Conservation (phyloP, 2,797 vertebrate species). For the Enteromius radiatus region DNA sequence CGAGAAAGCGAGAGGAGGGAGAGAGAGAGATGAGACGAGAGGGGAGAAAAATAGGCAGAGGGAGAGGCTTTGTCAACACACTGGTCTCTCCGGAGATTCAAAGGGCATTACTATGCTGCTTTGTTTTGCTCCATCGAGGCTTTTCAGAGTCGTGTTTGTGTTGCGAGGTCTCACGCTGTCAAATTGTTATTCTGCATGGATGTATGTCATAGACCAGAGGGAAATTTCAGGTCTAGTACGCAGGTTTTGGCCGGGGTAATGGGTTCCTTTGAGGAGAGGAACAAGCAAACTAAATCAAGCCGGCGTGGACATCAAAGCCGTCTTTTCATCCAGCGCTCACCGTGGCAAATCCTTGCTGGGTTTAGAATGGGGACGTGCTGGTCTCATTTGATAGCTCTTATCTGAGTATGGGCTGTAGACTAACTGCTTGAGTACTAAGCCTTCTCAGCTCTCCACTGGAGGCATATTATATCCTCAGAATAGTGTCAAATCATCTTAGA, state of each 20-base stretch:
- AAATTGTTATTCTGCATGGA: conserved; percentile 23
- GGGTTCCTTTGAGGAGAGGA: conserved; percentile 35
- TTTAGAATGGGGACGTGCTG: conserved; percentile 45
- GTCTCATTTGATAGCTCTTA: conserved; percentile 49
- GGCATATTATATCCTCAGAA: conserved; percentile 35
- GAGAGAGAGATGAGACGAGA: conserved; percentile 59
- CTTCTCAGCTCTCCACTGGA: conserved; percentile 36
- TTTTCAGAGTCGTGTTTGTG: conserved; percentile 39
- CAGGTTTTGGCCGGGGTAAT: conserved; percentile 19
- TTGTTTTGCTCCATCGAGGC: conserved; percentile 8
- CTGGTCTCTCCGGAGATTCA: conserved; percentile 67
- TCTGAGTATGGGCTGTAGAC: conserved; percentile 24
- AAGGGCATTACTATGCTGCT: conserved; percentile 27
- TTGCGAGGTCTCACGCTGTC: background rate
- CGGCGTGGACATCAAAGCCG: conserved; percentile 38
- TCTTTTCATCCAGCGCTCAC: conserved; percentile 36
- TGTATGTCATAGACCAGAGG: conserved; percentile 7
- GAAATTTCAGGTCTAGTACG: conserved; percentile 5
- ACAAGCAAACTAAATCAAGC: conserved; percentile 17
- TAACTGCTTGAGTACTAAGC: conserved; percentile 17
- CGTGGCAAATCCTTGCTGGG: conserved; percentile 30
- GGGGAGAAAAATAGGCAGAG: conserved; percentile 59
- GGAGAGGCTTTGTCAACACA: conserved; percentile 64
- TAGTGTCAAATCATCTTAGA: background rate
- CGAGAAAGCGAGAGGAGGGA: conserved; percentile 59